phyloP scores from a whole-genome alignment of 2,797 vertebrate genomes.

The Peromyscus eremicus region DNA sequence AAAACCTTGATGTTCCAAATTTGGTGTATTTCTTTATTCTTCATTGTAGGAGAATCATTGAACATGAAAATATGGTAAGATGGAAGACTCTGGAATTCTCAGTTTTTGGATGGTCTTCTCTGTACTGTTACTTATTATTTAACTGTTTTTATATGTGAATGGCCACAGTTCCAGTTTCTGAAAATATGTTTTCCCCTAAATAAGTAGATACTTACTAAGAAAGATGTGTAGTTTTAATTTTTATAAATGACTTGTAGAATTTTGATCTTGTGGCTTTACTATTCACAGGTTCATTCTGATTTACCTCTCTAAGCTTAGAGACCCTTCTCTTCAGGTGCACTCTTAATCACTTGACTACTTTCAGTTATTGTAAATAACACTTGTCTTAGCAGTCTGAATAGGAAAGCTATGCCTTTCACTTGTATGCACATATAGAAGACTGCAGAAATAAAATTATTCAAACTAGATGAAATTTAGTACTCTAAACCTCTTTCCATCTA shows the following conservation, averaged over 20 bases:
- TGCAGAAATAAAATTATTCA: not conserved
- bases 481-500: not conserved
- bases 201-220: not conserved
- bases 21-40: not conserved
- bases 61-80: constrained; percentile 14
- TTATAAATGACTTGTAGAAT: not conserved
- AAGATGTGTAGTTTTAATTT: not conserved
- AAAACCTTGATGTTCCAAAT: not conserved
- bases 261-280: not conserved
- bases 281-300: not conserved
- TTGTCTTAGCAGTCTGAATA: not conserved
- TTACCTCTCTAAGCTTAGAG: not conserved
- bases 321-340: not conserved
- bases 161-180: constrained; percentile 21
- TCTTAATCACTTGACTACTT: not conserved
- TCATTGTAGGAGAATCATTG: constrained; percentile 28
- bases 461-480: not conserved
- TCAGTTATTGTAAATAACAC: not conserved
- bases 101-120: constrained; percentile 26
- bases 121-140: constrained; percentile 8
- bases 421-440: not conserved
- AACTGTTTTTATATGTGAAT: constrained; percentile 37
- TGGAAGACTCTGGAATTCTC: not conserved
- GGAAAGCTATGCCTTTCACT: not conserved
- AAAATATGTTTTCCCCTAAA: not conserved